phyloP scores from a whole-genome alignment of 1,140 invertebrate species.

The Sminthurinus signatus region DNA sequence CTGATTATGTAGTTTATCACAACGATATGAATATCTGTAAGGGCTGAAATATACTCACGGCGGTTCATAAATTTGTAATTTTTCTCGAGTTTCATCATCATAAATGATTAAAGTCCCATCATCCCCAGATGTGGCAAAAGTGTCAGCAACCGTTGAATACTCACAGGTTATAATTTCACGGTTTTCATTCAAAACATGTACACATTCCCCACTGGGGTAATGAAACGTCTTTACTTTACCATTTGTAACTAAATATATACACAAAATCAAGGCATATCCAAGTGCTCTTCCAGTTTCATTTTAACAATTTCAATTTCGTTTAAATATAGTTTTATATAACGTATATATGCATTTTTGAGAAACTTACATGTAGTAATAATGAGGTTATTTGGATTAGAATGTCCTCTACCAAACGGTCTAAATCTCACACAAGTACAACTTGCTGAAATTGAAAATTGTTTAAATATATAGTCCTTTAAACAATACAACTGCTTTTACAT shows the following conservation, averaged over 20 bases:
- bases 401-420: slow-evolving; percentile 5
- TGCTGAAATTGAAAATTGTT: too few species aligned
- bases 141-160: slow-evolving; percentile 11
- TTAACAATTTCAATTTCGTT: too few species aligned
- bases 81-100: slow-evolving; percentile 21
- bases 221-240: slow-evolving; percentile 25
- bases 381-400: not conserved
- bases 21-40: too few species aligned
- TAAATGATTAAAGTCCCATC: slow-evolving; percentile 25
- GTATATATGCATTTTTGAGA: not conserved
- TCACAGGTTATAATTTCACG: slow-evolving; percentile 20
- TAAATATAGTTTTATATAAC: too few species aligned
- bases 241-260: slow-evolving; percentile 22
- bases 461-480: too few species aligned
- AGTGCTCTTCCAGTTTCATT: too few species aligned
- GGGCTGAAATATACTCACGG: too few species aligned
- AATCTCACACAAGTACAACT: slow-evolving; percentile 24
- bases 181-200: slow-evolving; percentile 22
- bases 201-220: slow-evolving; percentile 18
- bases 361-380: slow-evolving; percentile 4
- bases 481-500: too few species aligned
- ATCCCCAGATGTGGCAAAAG: slow-evolving; percentile 18
- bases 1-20: too few species aligned
- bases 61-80: slow-evolving; percentile 18
- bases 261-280: too few species aligned